Percentiles rank a stretch among this genome's conserved stretches.
Evolutionary conservation across 1,140 invertebrate genomes (phyloP).

Genomic region (Coelopa frigida): DNA sequence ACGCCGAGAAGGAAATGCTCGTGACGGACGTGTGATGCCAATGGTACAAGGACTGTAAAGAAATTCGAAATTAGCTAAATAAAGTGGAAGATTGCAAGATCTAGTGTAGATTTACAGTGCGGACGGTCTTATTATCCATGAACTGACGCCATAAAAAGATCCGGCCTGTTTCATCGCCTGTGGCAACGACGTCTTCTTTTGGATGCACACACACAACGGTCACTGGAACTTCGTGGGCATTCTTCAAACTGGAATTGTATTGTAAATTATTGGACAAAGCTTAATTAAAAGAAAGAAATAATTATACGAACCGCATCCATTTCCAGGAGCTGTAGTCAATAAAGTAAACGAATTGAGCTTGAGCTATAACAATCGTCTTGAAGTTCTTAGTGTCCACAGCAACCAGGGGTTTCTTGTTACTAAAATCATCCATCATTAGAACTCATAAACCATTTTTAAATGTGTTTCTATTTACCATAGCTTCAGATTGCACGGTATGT

Average conservation of each 20-base stretch:
- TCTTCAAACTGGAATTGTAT: constrained; percentile 40
- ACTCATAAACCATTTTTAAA: too few relatives aligned
- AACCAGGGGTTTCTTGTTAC: constrained; percentile 19
- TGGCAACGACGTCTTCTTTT: constrained; percentile 57
- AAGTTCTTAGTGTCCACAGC: constrained; percentile 26
- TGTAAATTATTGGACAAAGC: not conserved
- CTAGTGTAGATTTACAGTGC: constrained; percentile 15
- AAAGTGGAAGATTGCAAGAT: not conserved
- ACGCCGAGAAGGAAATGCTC: constrained; percentile 60
- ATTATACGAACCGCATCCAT: constrained; percentile 18
- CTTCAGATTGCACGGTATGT: constrained; percentile 16
- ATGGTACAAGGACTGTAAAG: constrained; percentile 53
- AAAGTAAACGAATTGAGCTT: constrained; percentile 36
- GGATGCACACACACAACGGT: constrained; percentile 67
- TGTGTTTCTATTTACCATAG: constrained; percentile 21
- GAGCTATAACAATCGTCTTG: constrained; percentile 37
- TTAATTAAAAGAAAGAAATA: too few relatives aligned
- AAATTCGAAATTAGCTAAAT: not conserved
- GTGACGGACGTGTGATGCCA: constrained; percentile 73
- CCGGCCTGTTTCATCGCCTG: constrained; percentile 61
- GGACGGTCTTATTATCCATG: constrained; percentile 16
- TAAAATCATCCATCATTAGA: too few relatives aligned
- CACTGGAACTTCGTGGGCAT: constrained; percentile 45
- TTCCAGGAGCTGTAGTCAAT: constrained; percentile 34
- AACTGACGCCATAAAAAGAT: constrained; percentile 60